These are phyloP conservation scores for Manduca sexta DNA, from an alignment of 1,140 invertebrate species.

Conservation along the genomic window DNA sequence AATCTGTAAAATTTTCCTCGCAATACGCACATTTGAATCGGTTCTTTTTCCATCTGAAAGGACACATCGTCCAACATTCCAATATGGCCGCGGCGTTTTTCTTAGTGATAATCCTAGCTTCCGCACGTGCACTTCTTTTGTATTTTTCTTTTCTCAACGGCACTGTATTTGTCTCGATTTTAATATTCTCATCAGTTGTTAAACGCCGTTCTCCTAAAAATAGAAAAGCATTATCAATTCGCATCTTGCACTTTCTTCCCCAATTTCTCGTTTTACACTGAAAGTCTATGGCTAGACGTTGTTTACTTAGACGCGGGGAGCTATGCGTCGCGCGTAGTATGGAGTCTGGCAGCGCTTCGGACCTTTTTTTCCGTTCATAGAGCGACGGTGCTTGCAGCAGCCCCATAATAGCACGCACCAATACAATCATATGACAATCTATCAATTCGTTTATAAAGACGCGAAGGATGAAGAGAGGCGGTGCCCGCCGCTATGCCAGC, in stretches of 20 bases:
- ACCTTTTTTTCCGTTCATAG: no score
- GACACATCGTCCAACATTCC: conserved; percentile 47
- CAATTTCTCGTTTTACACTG: background rate
- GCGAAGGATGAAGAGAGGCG: no score
- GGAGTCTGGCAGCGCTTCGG: no score
- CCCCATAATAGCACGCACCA: no score
- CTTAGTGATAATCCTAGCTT: conserved; percentile 49
- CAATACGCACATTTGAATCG: conserved; percentile 60
- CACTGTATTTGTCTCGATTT: conserved; percentile 19
- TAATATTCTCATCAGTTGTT: conserved; percentile 24
- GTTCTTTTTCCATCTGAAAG: conserved; percentile 60
- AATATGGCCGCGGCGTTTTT: conserved; percentile 49
- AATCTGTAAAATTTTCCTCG: conserved; percentile 49
- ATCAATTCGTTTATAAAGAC: no score
- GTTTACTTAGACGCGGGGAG: no score
- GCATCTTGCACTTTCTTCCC: conserved; percentile 11
- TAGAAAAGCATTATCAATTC: conserved; percentile 48
- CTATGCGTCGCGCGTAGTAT: no score
- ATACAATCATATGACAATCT: no score
- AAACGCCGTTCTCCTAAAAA: conserved; percentile 52
- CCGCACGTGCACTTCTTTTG: conserved; percentile 44
- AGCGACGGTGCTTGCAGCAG: no score
- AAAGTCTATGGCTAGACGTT: no score
- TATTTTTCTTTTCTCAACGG: conserved; percentile 20
- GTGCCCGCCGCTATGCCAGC: no score